phyloP scores from a whole-genome alignment of 2,113 vertebrate species.

The Apistogramma diplotaenia region DNA sequence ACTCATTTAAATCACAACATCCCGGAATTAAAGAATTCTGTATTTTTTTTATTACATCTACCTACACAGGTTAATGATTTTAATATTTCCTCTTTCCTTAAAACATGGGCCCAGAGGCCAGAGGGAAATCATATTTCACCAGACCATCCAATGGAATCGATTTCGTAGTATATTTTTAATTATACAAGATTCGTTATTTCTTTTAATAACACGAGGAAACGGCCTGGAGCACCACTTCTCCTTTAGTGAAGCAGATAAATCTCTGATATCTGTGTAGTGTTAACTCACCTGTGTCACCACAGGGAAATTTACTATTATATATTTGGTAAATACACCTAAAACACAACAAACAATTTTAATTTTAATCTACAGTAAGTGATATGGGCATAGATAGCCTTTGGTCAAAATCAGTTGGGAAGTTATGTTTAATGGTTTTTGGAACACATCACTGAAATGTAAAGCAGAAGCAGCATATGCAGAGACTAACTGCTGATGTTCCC shows the following conservation, averaged over 20 bases:
- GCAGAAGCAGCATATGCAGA: neutral
- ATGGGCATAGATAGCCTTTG: fast-evolving
- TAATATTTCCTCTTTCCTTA: conserved; percentile 24
- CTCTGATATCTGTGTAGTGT: conserved; percentile 7
- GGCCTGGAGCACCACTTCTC: conserved; percentile 13
- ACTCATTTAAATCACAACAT: conserved; percentile 36
- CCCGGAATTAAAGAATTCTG: conserved; percentile 21
- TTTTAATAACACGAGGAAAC: conserved; percentile 36
- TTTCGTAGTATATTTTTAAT: conserved; percentile 57
- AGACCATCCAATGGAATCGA: conserved; percentile 31
- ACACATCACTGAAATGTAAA: neutral
- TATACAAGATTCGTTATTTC: conserved; percentile 39
- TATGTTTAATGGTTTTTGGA: neutral
- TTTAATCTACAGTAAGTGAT: neutral
- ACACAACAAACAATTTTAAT: neutral
- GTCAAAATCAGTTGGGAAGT: neutral
- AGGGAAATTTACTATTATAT: neutral
- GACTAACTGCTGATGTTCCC: neutral
- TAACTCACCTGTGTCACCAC: conserved; percentile 5
- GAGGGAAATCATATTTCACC: conserved; percentile 46
- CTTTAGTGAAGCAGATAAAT: conserved; percentile 36
- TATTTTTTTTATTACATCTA: neutral
- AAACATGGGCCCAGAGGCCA: neutral
- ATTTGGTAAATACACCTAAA: neutral
- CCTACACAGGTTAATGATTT: conserved; percentile 29